Percentiles rank a stretch among this genome's conserved stretches.
These are phyloP conservation scores for Hypotaenidia okinawae DNA, from an alignment of 2,797 vertebrate species.

Conservation along the genomic window DNA sequence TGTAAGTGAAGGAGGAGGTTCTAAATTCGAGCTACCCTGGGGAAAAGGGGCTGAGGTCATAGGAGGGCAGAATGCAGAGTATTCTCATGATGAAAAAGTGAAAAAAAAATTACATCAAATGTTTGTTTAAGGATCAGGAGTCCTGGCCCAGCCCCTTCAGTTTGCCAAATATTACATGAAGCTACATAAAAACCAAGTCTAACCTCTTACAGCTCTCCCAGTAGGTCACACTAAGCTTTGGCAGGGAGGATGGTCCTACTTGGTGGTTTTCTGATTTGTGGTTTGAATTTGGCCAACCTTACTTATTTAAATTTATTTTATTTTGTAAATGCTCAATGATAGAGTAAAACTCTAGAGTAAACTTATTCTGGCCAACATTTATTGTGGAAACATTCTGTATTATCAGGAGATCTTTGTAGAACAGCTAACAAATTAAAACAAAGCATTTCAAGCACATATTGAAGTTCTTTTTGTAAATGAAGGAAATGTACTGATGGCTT, in stretches of 20 bases:
- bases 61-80: slow-evolving; percentile 75
- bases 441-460: slow-evolving; percentile 57
- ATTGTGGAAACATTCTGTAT: slow-evolving; percentile 78
- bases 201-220: slow-evolving; percentile 78
- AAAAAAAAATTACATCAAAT: slow-evolving; percentile 77
- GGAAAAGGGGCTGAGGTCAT: slow-evolving; percentile 72
- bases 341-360: slow-evolving; percentile 77
- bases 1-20: slow-evolving; percentile 65
- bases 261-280: slow-evolving; percentile 83
- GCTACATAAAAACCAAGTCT: slow-evolving; percentile 77
- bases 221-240: slow-evolving; percentile 82
- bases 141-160: slow-evolving; percentile 68
- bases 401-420: slow-evolving; percentile 77
- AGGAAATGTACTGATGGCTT: slow-evolving; percentile 58
- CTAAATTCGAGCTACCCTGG: slow-evolving; percentile 58
- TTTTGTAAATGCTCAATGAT: slow-evolving; percentile 79
- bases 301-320: slow-evolving; percentile 80
- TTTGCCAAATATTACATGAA: slow-evolving; percentile 81
- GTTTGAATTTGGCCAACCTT: slow-evolving; percentile 80
- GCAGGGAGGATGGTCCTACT: slow-evolving; percentile 75
- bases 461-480: slow-evolving; percentile 53
- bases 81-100: slow-evolving; percentile 74
- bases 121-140: slow-evolving; percentile 81
- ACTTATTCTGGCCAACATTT: slow-evolving; percentile 76
- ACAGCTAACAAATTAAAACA: slow-evolving; percentile 71